Evolutionary conservation across 2,888 invertebrate species (phyloP).

Genomic region (Parascotia fuliginaria): DNA sequence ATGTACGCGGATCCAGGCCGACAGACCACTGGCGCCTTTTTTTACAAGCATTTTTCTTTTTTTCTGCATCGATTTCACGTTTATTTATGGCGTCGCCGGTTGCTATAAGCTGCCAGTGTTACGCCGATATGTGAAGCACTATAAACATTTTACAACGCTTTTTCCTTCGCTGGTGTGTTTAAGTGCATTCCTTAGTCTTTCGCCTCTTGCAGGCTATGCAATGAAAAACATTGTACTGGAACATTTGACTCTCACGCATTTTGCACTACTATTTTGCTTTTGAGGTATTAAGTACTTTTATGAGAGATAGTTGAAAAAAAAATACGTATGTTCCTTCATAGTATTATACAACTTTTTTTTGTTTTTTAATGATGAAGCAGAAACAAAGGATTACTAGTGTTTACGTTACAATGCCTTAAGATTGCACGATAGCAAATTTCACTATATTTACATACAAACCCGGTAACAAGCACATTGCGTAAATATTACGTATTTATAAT

Average conservation of each 20-base stretch:
- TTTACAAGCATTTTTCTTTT: constrained; percentile 24
- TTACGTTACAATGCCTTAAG: no score
- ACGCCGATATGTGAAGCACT: constrained; percentile 43
- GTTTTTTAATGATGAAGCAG: no score
- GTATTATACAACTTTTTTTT: no score
- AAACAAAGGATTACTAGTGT: not conserved
- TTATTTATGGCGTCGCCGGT: constrained; percentile 49
- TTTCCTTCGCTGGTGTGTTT: constrained; percentile 17
- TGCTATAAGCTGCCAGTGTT: constrained; percentile 60
- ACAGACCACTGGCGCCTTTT: constrained; percentile 51
- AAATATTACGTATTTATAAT: constrained; percentile 25
- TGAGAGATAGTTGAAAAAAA: no score
- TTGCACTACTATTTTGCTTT: no score
- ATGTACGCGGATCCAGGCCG: constrained; percentile 69
- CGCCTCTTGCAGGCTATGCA: constrained; percentile 13
- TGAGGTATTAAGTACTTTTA: no score
- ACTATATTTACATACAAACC: constrained; percentile 22
- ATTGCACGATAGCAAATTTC: not conserved
- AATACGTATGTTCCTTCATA: no score
- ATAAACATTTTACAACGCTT: constrained; percentile 22
- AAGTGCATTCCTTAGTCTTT: constrained; percentile 17
- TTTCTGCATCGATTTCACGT: constrained; percentile 30
- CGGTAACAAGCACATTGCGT: constrained; percentile 22
- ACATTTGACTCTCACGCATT: no score
- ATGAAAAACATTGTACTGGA: no score